Conservation (phyloP, 2,888 invertebrate genomes). For the Pharmacophagus antenor region DNA sequence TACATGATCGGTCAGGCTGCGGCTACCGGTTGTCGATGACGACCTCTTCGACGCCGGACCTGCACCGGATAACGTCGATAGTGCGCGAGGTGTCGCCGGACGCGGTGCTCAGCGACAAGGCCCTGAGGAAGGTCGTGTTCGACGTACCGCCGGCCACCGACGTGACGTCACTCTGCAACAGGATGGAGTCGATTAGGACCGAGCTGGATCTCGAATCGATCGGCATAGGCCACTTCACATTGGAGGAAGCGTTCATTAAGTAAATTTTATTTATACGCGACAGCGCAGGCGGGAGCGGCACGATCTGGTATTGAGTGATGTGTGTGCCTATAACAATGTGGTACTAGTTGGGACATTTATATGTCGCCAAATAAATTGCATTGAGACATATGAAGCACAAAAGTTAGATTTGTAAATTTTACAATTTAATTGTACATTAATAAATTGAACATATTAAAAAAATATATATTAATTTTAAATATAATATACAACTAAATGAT, state of each 20-base stretch:
- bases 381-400: no score
- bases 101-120: conserved; percentile 9
- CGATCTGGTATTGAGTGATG: no score
- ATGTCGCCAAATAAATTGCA: no score
- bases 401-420: no score
- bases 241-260: conserved; percentile 90
- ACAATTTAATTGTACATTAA: no score
- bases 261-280: conserved; percentile 1
- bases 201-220: conserved; percentile 83
- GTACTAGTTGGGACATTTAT: no score
- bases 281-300: no score
- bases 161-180: conserved; percentile 79
- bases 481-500: no score
- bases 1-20: background rate
- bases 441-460: no score
- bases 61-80: conserved; percentile 5
- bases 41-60: conserved; percentile 12
- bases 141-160: conserved; percentile 16
- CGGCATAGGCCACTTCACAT: conserved; percentile 88
- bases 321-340: no score
- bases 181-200: conserved; percentile 77
- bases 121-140: conserved; percentile 15
- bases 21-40: conserved; percentile 23
- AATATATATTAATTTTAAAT: no score
- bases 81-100: conserved; percentile 13